Evolutionary conservation across 2,797 vertebrate species (phyloP).

Genomic region (Cirrhinus mrigala): DNA sequence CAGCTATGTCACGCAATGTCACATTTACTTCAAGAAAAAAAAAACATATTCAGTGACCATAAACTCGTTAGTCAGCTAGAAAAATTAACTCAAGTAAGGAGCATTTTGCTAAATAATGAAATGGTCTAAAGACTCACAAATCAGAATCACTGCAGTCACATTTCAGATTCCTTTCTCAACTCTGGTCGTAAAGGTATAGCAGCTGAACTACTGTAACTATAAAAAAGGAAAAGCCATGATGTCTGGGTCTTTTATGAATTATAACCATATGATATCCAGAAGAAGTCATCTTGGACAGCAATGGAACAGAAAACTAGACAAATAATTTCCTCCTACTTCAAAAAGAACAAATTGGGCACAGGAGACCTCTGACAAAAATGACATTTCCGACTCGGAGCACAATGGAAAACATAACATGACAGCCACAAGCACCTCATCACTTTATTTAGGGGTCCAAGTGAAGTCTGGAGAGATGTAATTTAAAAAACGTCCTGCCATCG

Average conservation of each 20-base stretch:
- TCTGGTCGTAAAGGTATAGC: neutral
- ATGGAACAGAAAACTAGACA: constrained; percentile 57
- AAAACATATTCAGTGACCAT: too few relatives aligned
- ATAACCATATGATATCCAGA: constrained; percentile 21
- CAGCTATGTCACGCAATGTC: too few relatives aligned
- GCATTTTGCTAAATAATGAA: neutral
- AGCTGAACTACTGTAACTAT: neutral
- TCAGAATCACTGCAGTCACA: neutral
- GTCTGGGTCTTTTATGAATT: constrained; percentile 33
- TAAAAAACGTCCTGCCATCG: constrained; percentile 51
- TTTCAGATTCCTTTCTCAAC: neutral
- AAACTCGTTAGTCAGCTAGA: too few relatives aligned
- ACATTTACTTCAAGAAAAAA: too few relatives aligned
- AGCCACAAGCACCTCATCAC: constrained; percentile 63
- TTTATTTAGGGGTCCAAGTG: constrained; percentile 44
- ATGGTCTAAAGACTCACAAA: neutral
- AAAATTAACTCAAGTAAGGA: too few relatives aligned
- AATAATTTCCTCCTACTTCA: constrained; percentile 59
- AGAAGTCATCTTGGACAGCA: constrained; percentile 26
- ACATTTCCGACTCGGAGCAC: constrained; percentile 57
- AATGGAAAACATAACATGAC: constrained; percentile 60
- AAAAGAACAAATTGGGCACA: constrained; percentile 58
- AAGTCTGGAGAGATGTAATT: constrained; percentile 57
- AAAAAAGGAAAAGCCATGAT: constrained; percentile 30
- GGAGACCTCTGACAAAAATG: constrained; percentile 63